Conservation (phyloP, 2,888 invertebrate genomes). For the Deilephila porcellus region DNA sequence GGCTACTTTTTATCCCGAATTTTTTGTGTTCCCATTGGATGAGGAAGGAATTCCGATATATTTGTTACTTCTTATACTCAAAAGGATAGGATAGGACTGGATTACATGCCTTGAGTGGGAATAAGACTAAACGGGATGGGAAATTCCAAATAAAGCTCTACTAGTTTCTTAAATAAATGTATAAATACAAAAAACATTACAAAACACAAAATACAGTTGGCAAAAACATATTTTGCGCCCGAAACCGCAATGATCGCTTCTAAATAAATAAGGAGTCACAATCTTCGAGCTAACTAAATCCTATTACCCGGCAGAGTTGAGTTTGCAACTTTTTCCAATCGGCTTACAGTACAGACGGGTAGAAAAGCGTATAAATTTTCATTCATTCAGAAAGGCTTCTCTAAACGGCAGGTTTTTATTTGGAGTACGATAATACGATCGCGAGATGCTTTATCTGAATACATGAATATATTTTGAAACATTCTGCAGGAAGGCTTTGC, state of each 20-base stretch:
- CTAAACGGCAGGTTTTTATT: slow-evolving; percentile 6
- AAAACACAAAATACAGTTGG: not conserved
- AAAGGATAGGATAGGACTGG: too few relatives aligned
- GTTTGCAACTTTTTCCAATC: slow-evolving; percentile 67
- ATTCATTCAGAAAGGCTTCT: slow-evolving; percentile 13
- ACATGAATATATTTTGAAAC: not conserved
- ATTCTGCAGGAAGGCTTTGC: too few relatives aligned
- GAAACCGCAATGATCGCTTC: slow-evolving; percentile 30
- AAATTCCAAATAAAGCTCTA: too few relatives aligned
- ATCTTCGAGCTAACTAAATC: slow-evolving; percentile 57
- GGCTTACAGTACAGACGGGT: slow-evolving; percentile 55
- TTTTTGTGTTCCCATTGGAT: too few relatives aligned
- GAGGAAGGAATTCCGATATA: too few relatives aligned
- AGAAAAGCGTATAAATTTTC: slow-evolving; percentile 38
- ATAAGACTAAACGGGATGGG: too few relatives aligned
- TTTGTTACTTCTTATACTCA: too few relatives aligned
- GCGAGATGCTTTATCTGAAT: slow-evolving; percentile 5
- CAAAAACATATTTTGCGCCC: not conserved
- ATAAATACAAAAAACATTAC: not conserved
- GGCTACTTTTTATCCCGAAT: too few relatives aligned
- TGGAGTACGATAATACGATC: not conserved
- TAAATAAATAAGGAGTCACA: slow-evolving; percentile 48
- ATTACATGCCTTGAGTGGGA: too few relatives aligned
- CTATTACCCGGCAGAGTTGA: slow-evolving; percentile 57
- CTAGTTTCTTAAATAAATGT: too few relatives aligned